A percentile compares a stretch with the other conserved stretches of the same genome.
Evolutionary conservation across 2,797 vertebrate genomes (phyloP).

Genomic region (Xiphorhynchus erythropygius): DNA sequence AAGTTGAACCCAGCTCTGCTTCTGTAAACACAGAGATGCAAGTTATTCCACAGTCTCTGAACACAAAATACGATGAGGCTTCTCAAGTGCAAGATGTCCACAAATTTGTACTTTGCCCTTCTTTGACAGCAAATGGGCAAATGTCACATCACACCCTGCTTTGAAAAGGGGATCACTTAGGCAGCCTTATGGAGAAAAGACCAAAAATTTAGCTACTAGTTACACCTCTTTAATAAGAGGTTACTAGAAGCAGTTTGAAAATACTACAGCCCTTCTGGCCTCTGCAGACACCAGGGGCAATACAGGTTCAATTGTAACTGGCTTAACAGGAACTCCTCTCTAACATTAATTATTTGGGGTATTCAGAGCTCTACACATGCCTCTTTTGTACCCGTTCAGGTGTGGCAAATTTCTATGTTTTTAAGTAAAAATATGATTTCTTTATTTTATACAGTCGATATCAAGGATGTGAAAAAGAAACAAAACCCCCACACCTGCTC

Average conservation of each 20-base stretch:
- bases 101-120: neutral
- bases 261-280: neutral
- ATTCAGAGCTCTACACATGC: neutral
- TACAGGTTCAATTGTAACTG: neutral
- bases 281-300: neutral
- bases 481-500: neutral
- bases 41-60: neutral
- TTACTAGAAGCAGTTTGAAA: neutral
- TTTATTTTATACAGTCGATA: neutral
- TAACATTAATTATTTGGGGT: neutral
- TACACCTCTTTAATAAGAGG: neutral
- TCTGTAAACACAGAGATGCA: neutral
- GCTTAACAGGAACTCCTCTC: neutral
- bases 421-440: neutral
- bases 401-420: neutral
- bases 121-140: neutral
- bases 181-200: neutral
- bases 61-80: neutral
- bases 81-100: neutral
- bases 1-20: neutral
- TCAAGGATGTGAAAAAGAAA: neutral
- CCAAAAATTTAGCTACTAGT: neutral
- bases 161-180: neutral
- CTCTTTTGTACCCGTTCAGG: accelerated
- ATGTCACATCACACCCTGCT: neutral